A percentile compares a stretch with the other conserved stretches of the same genome.
Evolutionary conservation across 2,113 vertebrate species (phyloP).

Genomic region (Ariopsis seemanni): DNA sequence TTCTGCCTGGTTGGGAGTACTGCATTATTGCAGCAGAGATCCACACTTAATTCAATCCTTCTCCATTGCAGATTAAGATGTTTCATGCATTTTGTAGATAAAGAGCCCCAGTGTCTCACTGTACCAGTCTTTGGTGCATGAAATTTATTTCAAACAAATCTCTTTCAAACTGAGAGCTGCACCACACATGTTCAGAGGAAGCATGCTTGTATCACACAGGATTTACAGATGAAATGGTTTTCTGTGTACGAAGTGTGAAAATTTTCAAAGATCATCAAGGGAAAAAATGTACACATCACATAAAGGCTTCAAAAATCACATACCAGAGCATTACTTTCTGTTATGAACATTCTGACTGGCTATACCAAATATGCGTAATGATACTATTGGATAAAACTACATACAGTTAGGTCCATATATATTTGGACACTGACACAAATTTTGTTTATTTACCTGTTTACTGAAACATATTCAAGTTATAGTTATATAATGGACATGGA

Average conservation of each 20-base stretch:
- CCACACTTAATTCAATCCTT: slow-evolving; percentile 13
- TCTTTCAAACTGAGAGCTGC: neutral
- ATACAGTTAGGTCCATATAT: neutral
- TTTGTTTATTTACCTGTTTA: no score
- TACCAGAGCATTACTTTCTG: neutral
- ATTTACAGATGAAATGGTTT: neutral
- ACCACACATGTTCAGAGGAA: neutral
- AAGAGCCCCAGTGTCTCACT: slow-evolving; percentile 13
- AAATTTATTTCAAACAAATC: neutral
- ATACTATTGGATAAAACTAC: neutral
- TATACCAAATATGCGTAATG: neutral
- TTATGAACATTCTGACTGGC: neutral
- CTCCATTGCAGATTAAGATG: slow-evolving; percentile 14
- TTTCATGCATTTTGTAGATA: slow-evolving; percentile 17
- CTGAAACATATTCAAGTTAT: no score
- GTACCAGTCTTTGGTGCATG: neutral
- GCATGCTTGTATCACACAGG: neutral
- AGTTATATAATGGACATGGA: no score
- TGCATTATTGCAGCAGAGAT: slow-evolving; percentile 16
- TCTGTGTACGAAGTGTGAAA: neutral
- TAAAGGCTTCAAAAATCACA: neutral
- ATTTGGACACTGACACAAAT: no score
- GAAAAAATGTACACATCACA: neutral
- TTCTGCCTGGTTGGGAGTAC: slow-evolving; percentile 6
- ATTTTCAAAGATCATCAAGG: neutral